phyloP scores from a whole-genome alignment of 2,113 vertebrate genomes.

The Datnioides undecimradiatus region DNA sequence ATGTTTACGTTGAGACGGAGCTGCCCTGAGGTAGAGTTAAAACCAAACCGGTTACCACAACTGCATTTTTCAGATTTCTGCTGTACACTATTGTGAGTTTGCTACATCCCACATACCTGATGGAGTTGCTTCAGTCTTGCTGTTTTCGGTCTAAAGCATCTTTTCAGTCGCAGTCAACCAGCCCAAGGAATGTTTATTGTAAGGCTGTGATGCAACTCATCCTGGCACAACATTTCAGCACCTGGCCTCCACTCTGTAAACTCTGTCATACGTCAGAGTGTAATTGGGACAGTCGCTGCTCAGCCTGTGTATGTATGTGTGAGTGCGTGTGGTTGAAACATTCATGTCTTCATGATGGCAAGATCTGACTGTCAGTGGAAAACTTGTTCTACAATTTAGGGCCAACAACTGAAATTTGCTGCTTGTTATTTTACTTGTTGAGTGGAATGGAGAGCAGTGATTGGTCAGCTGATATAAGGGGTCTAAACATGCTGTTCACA shows the following conservation, averaged over 20 bases:
- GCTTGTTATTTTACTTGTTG: too few species aligned
- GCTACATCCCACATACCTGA: conserved; percentile 6
- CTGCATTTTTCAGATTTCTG: background rate
- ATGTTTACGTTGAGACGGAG: too few species aligned
- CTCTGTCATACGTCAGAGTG: background rate
- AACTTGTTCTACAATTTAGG: too few species aligned
- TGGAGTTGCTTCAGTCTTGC: conserved; percentile 11
- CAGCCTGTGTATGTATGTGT: too few species aligned
- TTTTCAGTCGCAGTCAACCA: conserved; percentile 20
- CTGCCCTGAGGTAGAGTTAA: background rate
- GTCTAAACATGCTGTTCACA: too few species aligned
- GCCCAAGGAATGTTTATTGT: background rate
- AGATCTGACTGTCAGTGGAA: too few species aligned
- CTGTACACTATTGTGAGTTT: background rate
- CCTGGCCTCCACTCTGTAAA: conserved; percentile 11
- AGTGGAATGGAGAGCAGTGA: too few species aligned
- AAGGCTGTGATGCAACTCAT: conserved; percentile 27
- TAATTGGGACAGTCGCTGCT: background rate
- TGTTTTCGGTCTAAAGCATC: conserved; percentile 33
- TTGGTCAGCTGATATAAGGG: too few species aligned
- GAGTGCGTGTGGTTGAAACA: background rate
- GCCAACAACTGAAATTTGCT: too few species aligned
- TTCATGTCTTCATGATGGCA: too few species aligned
- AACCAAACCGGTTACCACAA: background rate
- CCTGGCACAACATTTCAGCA: conserved; percentile 11